Conservation (phyloP, 2,113 vertebrate genomes). For the Accipiter virgatus region DNA sequence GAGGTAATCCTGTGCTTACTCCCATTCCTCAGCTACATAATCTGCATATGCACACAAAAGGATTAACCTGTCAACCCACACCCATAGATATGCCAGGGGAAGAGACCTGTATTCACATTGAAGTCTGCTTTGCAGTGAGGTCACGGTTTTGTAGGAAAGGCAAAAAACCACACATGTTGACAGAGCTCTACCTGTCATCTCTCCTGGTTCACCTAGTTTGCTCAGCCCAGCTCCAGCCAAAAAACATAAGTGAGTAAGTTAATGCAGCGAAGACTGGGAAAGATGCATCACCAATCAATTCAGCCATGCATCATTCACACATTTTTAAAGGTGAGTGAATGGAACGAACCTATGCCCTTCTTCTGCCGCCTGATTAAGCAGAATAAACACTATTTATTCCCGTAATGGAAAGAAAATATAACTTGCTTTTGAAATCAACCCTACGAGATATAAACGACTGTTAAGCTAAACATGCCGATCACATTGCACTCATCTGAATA, state of each 20-base stretch:
- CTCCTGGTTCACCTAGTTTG: background rate
- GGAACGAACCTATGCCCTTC: background rate
- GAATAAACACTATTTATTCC: background rate
- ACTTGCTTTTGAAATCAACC: background rate
- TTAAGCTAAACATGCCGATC: background rate
- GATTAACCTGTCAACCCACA: background rate
- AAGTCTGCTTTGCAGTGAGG: background rate
- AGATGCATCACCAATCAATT: background rate
- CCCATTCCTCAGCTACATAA: background rate
- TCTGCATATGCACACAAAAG: background rate
- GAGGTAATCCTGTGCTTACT: background rate
- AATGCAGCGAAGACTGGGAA: background rate
- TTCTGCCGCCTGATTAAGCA: background rate
- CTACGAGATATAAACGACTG: background rate
- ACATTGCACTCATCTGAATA: background rate
- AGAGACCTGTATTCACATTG: background rate
- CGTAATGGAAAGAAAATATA: background rate
- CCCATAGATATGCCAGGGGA: background rate
- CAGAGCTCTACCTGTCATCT: background rate
- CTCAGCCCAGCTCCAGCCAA: background rate
- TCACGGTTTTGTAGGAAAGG: background rate
- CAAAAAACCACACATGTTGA: background rate
- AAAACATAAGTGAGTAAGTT: background rate
- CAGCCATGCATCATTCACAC: background rate
- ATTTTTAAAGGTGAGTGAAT: background rate